phyloP scores from a whole-genome alignment of 2,888 invertebrate species.

The Limenitis camilla region DNA sequence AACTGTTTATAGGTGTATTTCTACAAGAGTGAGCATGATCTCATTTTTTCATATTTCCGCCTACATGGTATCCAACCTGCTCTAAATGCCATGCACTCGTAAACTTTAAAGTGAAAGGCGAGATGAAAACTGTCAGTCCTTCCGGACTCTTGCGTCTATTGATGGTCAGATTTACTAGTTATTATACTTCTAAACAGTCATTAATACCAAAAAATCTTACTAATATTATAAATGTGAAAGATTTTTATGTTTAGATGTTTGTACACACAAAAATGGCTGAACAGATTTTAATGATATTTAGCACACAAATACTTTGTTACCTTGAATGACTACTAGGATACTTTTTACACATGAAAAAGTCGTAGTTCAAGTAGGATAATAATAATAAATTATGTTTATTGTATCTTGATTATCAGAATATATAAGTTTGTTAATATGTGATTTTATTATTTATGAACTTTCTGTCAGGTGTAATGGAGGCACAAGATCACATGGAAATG shows the following conservation, averaged over 20 bases:
- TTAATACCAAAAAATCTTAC: no score
- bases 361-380: no score
- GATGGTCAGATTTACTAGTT: not conserved
- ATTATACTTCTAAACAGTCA: not conserved
- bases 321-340: no score
- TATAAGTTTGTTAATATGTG: not conserved
- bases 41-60: slow-evolving; percentile 10
- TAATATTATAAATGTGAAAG: no score
- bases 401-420: no score
- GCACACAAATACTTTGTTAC: no score
- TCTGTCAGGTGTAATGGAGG: slow-evolving; percentile 39
- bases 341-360: no score
- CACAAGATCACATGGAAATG: slow-evolving; percentile 59
- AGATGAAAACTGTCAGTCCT: not conserved
- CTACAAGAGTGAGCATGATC: slow-evolving; percentile 17
- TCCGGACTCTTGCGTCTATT: not conserved
- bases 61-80: slow-evolving; percentile 12
- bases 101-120: slow-evolving; percentile 18
- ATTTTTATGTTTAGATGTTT: no score
- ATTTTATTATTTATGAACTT: not conserved
- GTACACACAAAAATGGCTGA: no score
- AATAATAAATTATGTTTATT: no score
- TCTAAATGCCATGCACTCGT: slow-evolving; percentile 16
- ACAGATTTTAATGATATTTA: no score
- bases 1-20: slow-evolving; percentile 5